Conservation (phyloP, 2,888 invertebrate genomes). For the Drosophila infuscata region DNA sequence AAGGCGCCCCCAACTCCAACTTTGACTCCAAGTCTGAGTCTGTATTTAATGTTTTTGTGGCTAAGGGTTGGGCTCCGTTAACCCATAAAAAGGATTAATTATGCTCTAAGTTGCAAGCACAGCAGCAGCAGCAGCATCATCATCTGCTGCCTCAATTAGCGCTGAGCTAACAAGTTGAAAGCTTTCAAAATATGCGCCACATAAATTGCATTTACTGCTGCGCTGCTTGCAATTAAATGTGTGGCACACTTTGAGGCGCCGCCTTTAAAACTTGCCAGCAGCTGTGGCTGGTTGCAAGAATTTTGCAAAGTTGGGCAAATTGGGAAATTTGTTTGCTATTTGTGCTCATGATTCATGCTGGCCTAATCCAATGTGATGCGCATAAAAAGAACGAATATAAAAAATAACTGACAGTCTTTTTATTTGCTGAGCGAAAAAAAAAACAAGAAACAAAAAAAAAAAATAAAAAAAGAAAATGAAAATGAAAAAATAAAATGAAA, state of each 20-base stretch:
- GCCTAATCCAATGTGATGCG: conserved; percentile 50
- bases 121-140: conserved; percentile 2
- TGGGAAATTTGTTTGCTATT: conserved; percentile 31
- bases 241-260: conserved; percentile 46
- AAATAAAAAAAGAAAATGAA: not conserved
- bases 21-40: not conserved
- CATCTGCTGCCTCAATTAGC: conserved; percentile 50
- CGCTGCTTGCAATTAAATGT: conserved; percentile 38
- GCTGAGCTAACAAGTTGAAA: conserved; percentile 41
- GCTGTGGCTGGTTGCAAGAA: conserved; percentile 8
- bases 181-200: conserved; percentile 33
- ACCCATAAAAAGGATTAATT: conserved; percentile 59
- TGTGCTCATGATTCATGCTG: conserved; percentile 46
- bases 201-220: conserved; percentile 62
- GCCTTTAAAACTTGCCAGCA: conserved; percentile 8
- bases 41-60: conserved; percentile 17
- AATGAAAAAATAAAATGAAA: not conserved
- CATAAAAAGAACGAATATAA: conserved; percentile 24
- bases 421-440: not conserved
- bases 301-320: not conserved
- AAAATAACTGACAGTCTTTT: conserved; percentile 36
- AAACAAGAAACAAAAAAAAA: conserved; percentile 1
- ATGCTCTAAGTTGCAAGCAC: conserved; percentile 55
- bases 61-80: conserved; percentile 1
- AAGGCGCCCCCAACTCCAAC: not conserved